Evolutionary conservation across 2,113 vertebrate species (phyloP).

Genomic region (Semicossyphus pulcher): DNA sequence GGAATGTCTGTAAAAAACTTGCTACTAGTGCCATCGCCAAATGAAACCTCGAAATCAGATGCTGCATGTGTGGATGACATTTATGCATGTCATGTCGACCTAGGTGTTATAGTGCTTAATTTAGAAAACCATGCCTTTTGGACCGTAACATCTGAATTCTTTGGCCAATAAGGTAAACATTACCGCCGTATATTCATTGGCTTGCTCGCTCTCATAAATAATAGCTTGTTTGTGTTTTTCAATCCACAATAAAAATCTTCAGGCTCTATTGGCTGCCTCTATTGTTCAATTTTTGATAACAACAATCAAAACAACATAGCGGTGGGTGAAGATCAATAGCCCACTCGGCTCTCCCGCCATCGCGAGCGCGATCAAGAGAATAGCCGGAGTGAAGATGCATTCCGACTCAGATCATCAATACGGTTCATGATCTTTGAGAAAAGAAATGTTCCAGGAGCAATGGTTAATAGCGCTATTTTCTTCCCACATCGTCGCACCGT

Average conservation of each 20-base stretch:
- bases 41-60: neutral
- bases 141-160: too few relatives aligned
- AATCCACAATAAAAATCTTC: slow-evolving; percentile 65
- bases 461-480: slow-evolving; percentile 81
- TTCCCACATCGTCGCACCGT: slow-evolving; percentile 37
- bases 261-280: slow-evolving; percentile 65
- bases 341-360: slow-evolving; percentile 48
- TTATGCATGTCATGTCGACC: too few relatives aligned
- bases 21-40: neutral
- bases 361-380: slow-evolving; percentile 52
- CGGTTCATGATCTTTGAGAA: slow-evolving; percentile 79
- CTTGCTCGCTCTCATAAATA: slow-evolving; percentile 69
- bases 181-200: slow-evolving; percentile 10
- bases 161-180: too few relatives aligned
- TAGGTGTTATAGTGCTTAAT: too few relatives aligned
- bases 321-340: slow-evolving; percentile 74
- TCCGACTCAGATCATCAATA: slow-evolving; percentile 78
- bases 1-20: neutral
- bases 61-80: too few relatives aligned
- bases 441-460: slow-evolving; percentile 77
- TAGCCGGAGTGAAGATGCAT: slow-evolving; percentile 70
- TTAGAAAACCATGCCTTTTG: too few relatives aligned
- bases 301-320: slow-evolving; percentile 70
- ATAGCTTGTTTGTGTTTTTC: slow-evolving; percentile 77
- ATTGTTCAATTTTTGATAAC: slow-evolving; percentile 79